Percentiles rank a stretch among this genome's conserved stretches.
These are phyloP conservation scores for Malurus alboscapulatus DNA, from an alignment of 2,113 vertebrate species.

Conservation along the genomic window DNA sequence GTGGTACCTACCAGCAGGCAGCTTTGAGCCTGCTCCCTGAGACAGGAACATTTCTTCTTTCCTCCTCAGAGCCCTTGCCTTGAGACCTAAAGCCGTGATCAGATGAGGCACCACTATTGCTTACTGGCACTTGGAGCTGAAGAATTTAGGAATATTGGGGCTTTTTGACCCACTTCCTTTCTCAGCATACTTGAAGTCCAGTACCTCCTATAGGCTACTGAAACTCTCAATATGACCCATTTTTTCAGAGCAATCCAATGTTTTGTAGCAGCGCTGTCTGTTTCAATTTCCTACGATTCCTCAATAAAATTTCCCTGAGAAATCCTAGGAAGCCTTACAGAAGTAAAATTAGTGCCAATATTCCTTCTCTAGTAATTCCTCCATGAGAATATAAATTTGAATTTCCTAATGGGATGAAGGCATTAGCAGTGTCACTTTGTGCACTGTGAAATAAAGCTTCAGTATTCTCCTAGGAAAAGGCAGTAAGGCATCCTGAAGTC, in stretches of 20 bases:
- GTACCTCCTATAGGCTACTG: background rate
- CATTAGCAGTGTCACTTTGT: background rate
- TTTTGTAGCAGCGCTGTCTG: background rate
- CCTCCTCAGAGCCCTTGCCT: background rate
- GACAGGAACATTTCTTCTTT: background rate
- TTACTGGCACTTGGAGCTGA: background rate
- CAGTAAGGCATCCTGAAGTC: background rate
- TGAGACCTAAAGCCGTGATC: background rate
- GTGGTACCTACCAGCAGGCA: background rate
- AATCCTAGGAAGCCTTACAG: background rate
- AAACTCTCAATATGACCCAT: background rate
- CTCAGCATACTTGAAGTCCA: background rate
- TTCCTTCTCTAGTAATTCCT: background rate
- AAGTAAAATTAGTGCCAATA: background rate
- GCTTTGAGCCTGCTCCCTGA: background rate
- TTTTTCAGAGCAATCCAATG: background rate
- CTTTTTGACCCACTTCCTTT: background rate
- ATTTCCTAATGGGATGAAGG: background rate
- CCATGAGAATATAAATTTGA: background rate
- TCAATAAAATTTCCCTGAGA: background rate
- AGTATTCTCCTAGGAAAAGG: background rate
- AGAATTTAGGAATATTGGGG: background rate
- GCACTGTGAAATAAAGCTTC: background rate
- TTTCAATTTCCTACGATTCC: background rate
- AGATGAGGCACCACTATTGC: fast-evolving